phyloP scores from a whole-genome alignment of 2,797 vertebrate genomes.

The Acanthurus leucopareius region DNA sequence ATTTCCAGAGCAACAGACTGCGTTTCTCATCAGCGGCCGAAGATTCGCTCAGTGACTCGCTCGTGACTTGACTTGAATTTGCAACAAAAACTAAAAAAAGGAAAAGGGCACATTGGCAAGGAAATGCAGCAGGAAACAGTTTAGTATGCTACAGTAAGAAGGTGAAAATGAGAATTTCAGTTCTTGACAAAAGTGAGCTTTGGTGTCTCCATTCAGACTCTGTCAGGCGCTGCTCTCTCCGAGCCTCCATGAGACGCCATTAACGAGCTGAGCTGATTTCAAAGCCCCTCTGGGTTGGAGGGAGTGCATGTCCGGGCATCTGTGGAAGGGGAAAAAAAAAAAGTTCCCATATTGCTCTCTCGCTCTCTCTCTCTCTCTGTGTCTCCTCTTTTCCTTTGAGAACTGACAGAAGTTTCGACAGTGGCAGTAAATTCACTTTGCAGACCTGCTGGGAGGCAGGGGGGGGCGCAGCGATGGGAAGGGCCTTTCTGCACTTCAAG shows the following conservation, averaged over 20 bases:
- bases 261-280: conserved; percentile 73
- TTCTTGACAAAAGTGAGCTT: conserved; percentile 56
- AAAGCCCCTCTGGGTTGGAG: conserved; percentile 69
- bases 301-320: conserved; percentile 65
- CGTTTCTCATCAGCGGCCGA: conserved; percentile 50
- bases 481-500: conserved; percentile 79
- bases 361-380: conserved; percentile 33
- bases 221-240: conserved; percentile 42
- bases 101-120: too few relatives aligned
- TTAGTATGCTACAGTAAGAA: conserved; percentile 27
- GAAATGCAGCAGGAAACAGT: conserved; percentile 32
- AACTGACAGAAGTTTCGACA: conserved; percentile 80
- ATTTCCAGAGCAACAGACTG: conserved; percentile 45
- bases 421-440: conserved; percentile 80
- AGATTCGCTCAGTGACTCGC: conserved; percentile 5
- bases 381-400: conserved; percentile 71
- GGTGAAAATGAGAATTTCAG: conserved; percentile 67
- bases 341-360: conserved; percentile 55
- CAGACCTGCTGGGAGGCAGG: conserved; percentile 69
- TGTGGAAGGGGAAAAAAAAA: conserved; percentile 45
- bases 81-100: conserved; percentile 19
- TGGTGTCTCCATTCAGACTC: conserved; percentile 65
- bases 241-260: conserved; percentile 64
- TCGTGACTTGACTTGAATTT: conserved; percentile 32
- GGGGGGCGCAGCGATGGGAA: conserved; percentile 69